phyloP scores from a whole-genome alignment of 2,113 vertebrate species.

The Suricata suricatta region DNA sequence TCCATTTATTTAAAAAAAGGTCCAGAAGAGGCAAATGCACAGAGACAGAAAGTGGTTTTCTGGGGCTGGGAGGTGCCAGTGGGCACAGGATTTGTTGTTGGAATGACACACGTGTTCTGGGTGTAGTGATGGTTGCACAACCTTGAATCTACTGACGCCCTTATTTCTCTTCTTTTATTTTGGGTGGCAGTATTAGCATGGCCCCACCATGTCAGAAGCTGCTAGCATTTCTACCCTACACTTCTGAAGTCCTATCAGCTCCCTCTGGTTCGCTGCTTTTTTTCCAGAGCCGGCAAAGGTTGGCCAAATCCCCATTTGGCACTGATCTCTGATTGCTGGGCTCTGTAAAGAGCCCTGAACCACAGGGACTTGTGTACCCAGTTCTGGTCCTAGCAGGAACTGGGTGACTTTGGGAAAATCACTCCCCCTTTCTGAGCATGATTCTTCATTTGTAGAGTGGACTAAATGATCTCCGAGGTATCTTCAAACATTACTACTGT shows the following conservation, averaged over 20 bases:
- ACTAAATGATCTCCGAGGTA: neutral
- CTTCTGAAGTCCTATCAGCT: neutral
- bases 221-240: neutral
- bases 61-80: neutral
- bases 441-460: neutral
- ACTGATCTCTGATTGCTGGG: neutral
- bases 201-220: neutral
- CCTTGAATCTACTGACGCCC: neutral
- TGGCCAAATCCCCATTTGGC: neutral
- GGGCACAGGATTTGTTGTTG: neutral
- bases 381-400: neutral
- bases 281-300: neutral
- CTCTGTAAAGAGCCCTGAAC: neutral
- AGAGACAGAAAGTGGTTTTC: neutral
- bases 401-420: neutral
- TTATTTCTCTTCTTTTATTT: neutral
- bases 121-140: too few relatives aligned
- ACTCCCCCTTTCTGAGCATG: neutral
- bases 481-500: neutral
- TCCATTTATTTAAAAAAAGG: too few relatives aligned
- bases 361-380: neutral
- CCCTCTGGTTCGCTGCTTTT: neutral
- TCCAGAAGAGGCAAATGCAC: too few relatives aligned
- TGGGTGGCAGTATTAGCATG: neutral
- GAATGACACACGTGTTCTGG: neutral